Conservation (phyloP, 2,113 vertebrate genomes). For the Pangasianodon gigas region DNA sequence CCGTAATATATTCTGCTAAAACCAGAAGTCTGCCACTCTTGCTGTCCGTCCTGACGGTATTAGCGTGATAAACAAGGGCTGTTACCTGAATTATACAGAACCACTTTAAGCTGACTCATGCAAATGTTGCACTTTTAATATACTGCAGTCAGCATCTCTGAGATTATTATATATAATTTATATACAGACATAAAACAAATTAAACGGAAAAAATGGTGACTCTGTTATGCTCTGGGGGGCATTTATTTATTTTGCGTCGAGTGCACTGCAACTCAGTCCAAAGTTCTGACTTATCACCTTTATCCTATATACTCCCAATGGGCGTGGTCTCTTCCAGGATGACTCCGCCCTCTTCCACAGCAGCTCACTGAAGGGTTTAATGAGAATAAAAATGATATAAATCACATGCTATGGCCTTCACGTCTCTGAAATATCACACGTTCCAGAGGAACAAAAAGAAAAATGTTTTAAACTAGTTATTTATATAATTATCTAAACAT, state of each 20-base stretch:
- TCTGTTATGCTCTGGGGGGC: background rate
- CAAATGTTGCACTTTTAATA: background rate
- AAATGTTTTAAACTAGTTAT: no score
- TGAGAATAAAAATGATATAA: background rate
- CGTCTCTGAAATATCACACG: no score
- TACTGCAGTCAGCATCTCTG: background rate
- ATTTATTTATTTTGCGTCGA: background rate
- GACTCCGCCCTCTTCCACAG: background rate
- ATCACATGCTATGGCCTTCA: no score
- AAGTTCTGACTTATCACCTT: background rate
- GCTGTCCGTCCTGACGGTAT: background rate
- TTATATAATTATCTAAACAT: no score
- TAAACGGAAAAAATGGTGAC: background rate
- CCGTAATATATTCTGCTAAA: background rate
- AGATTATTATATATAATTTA: background rate
- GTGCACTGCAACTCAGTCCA: background rate
- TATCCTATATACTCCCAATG: background rate
- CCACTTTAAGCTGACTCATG: background rate
- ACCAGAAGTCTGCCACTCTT: background rate
- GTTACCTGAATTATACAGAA: background rate
- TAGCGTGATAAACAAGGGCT: background rate
- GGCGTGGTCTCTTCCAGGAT: background rate
- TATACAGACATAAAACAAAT: background rate
- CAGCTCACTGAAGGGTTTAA: background rate
- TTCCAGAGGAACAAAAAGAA: no score